phyloP scores from a whole-genome alignment of 2,113 vertebrate species.

The human (Homo sapiens) region DNA sequence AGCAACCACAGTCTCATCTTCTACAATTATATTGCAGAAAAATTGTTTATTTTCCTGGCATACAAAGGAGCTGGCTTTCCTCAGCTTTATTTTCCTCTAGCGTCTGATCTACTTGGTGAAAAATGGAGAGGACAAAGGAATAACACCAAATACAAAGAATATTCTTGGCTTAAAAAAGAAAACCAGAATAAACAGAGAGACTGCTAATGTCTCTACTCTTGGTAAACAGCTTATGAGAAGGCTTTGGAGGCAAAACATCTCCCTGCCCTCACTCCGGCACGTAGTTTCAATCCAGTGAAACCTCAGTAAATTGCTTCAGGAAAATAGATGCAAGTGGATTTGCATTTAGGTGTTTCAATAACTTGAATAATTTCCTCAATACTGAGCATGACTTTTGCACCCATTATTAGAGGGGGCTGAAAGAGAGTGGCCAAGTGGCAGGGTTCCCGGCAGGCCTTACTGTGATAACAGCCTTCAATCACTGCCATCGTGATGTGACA shows the following conservation, averaged over 20 bases:
- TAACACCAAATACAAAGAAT: background rate
- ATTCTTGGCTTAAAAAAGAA: background rate
- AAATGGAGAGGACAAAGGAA: conserved; percentile 15
- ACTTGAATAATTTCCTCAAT: background rate
- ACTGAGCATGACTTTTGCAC: background rate
- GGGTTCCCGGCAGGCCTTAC: background rate
- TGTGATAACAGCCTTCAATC: background rate
- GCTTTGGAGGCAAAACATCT: background rate
- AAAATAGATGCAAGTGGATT: background rate
- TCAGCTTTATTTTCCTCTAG: conserved; percentile 24
- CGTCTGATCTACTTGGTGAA: conserved; percentile 41
- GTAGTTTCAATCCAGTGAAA: background rate
- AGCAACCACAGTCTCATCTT: conserved; percentile 29
- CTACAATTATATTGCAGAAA: conserved; percentile 39
- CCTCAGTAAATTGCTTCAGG: background rate
- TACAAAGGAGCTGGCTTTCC: background rate
- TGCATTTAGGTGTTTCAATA: background rate
- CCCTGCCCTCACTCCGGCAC: background rate
- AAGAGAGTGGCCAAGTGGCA: no score
- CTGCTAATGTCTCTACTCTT: background rate
- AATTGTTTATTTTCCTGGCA: conserved; percentile 48
- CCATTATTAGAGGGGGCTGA: background rate
- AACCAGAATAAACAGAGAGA: background rate
- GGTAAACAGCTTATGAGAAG: conserved; percentile 17
- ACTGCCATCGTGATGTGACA: background rate